Evolutionary conservation across 2,888 invertebrate species (phyloP).

Genomic region (Ormyrus nitidulus): DNA sequence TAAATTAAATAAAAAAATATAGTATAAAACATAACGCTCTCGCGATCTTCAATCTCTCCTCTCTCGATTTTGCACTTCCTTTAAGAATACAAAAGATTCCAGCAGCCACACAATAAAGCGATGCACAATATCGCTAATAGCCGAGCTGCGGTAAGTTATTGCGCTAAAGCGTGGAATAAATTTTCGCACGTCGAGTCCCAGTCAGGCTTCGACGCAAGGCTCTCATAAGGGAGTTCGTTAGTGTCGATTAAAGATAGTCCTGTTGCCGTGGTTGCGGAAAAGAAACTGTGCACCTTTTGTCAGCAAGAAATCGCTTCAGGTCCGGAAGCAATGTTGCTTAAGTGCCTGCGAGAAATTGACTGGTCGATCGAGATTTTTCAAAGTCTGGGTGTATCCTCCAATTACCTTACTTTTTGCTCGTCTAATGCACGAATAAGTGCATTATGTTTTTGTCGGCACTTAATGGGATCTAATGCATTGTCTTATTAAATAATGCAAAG

Average conservation of each 20-base stretch:
- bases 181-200: conserved; percentile 19
- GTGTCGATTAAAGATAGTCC: conserved; percentile 19
- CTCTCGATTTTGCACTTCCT: too few relatives aligned
- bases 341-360: conserved; percentile 6
- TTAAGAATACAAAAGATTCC: too few relatives aligned
- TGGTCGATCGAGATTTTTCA: conserved; percentile 24
- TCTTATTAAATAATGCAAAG: too few relatives aligned
- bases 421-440: too few relatives aligned
- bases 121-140: conserved; percentile 68
- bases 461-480: too few relatives aligned
- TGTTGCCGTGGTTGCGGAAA: not conserved
- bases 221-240: conserved; percentile 37
- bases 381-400: not conserved
- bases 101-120: conserved; percentile 62
- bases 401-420: conserved; percentile 31
- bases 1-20: too few relatives aligned
- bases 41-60: too few relatives aligned
- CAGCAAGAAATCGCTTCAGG: conserved; percentile 20
- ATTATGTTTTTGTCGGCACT: too few relatives aligned
- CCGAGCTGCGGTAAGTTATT: conserved; percentile 25
- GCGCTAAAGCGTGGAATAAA: conserved; percentile 58
- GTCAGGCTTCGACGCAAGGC: not conserved
- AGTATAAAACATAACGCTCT: too few relatives aligned
- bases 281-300: conserved; percentile 6
- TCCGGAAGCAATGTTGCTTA: conserved; percentile 22